Percentiles rank a stretch among this genome's conserved stretches.
Evolutionary conservation across 2,113 vertebrate genomes (phyloP).

Genomic region (Paedocypris sp.): DNA sequence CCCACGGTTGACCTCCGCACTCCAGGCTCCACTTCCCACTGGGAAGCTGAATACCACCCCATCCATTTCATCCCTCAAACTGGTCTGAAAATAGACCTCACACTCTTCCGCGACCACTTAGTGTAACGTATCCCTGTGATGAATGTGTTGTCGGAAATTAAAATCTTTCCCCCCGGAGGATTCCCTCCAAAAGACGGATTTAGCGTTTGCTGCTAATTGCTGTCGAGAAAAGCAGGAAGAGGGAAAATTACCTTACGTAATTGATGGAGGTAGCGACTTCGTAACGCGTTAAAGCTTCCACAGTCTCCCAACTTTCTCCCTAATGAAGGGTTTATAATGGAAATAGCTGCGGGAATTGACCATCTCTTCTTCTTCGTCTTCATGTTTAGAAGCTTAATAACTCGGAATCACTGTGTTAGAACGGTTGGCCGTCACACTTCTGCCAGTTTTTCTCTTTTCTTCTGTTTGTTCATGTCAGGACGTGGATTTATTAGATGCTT

Average conservation of each 20-base stretch:
- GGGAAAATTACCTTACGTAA: conserved; percentile 28
- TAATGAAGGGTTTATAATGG: conserved; percentile 10
- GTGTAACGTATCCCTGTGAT: not conserved
- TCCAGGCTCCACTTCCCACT: not conserved
- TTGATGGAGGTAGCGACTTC: conserved; percentile 13
- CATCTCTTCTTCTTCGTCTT: not conserved
- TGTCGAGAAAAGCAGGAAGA: conserved; percentile 7
- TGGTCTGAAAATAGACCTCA: conserved; percentile 42
- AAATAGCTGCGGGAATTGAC: conserved; percentile 15
- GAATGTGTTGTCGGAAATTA: conserved; percentile 27
- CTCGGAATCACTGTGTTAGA: no score
- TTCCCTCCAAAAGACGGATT: conserved; percentile 23
- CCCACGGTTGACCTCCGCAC: conserved; percentile 13
- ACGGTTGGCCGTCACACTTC: no score
- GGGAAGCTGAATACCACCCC: not conserved
- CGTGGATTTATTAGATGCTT: no score
- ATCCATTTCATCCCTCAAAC: conserved; percentile 38
- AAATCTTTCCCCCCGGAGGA: conserved; percentile 24
- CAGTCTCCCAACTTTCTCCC: not conserved
- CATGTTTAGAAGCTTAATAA: conserved; percentile 2
- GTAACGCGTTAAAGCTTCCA: not conserved
- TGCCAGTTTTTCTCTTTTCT: no score
- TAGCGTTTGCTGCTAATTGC: conserved; percentile 25
- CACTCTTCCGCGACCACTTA: not conserved
- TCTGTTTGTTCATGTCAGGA: no score